phyloP scores from a whole-genome alignment of 2,797 vertebrate genomes.

The Atherinosoma microstoma region DNA sequence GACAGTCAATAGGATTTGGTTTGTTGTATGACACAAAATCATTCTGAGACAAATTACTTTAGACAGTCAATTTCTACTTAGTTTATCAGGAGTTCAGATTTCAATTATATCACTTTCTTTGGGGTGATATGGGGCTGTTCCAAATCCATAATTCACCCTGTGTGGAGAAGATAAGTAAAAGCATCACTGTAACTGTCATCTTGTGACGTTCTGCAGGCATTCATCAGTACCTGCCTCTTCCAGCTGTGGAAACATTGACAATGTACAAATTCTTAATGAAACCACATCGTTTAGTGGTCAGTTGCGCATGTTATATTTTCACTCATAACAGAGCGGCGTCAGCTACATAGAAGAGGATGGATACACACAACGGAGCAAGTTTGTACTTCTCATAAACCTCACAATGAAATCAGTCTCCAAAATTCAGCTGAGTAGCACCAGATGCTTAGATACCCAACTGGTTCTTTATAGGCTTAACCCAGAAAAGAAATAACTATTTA shows the following conservation, averaged over 20 bases:
- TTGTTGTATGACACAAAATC: neutral
- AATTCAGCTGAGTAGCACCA: constrained; percentile 4
- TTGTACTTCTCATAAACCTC: neutral
- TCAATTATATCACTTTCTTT: neutral
- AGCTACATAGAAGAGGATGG: constrained; percentile 1
- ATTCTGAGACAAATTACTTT: no score
- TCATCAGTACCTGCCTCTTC: neutral
- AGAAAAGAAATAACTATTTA: constrained; percentile 18
- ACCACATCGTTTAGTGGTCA: neutral
- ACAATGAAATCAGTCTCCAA: neutral
- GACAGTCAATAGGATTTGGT: neutral
- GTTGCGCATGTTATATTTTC: neutral
- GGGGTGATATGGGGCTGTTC: neutral
- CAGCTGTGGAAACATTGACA: neutral
- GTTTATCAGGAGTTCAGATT: neutral
- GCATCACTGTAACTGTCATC: neutral
- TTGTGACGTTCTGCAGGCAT: neutral
- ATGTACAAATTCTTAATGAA: neutral
- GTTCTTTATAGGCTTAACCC: constrained; percentile 18
- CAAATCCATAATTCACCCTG: neutral
- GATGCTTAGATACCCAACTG: neutral
- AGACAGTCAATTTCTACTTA: neutral
- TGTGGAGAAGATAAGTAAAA: neutral
- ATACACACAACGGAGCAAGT: neutral
- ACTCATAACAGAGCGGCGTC: neutral